Percentiles rank a stretch among this genome's conserved stretches.
Evolutionary conservation across 2,888 invertebrate genomes (phyloP).

Genomic region (Eudemis profundana): DNA sequence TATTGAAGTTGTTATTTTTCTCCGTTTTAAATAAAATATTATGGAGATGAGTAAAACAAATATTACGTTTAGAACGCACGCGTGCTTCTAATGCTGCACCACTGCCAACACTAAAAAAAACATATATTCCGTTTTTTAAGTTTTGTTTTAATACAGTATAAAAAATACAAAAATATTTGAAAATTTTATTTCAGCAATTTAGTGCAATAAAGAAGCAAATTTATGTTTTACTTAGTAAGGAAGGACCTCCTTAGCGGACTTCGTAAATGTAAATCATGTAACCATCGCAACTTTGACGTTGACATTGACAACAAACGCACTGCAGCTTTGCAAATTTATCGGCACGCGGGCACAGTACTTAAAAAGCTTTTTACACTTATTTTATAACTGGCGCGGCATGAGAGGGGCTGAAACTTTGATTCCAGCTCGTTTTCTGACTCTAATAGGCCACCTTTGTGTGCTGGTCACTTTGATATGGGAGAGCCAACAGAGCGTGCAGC

Average conservation of each 20-base stretch:
- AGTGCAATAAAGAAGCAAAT: too few relatives aligned
- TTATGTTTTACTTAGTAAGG: too few relatives aligned
- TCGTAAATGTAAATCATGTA: background rate
- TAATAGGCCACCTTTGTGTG: conserved; percentile 89
- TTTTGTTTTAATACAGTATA: too few relatives aligned
- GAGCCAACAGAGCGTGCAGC: conserved; percentile 82
- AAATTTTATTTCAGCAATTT: background rate
- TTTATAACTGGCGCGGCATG: conserved; percentile 62
- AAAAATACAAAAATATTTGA: too few relatives aligned
- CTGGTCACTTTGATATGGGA: conserved; percentile 88
- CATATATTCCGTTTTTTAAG: too few relatives aligned
- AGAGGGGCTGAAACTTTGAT: conserved; percentile 81
- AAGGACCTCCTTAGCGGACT: background rate
- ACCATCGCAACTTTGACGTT: conserved; percentile 28
- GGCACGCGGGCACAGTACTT: background rate
- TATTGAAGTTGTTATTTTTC: too few relatives aligned
- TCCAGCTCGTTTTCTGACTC: conserved; percentile 89
- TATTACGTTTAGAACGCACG: conserved; percentile 11
- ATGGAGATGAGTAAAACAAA: too few relatives aligned
- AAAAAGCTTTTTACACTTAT: conserved; percentile 17
- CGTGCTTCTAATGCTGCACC: conserved; percentile 15
- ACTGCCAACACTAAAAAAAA: too few relatives aligned
- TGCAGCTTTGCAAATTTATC: conserved; percentile 13
- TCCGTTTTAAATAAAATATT: too few relatives aligned
- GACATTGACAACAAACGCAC: conserved; percentile 27